These are phyloP conservation scores for Guaruba guarouba DNA, from an alignment of 2,113 vertebrate species.

Conservation along the genomic window DNA sequence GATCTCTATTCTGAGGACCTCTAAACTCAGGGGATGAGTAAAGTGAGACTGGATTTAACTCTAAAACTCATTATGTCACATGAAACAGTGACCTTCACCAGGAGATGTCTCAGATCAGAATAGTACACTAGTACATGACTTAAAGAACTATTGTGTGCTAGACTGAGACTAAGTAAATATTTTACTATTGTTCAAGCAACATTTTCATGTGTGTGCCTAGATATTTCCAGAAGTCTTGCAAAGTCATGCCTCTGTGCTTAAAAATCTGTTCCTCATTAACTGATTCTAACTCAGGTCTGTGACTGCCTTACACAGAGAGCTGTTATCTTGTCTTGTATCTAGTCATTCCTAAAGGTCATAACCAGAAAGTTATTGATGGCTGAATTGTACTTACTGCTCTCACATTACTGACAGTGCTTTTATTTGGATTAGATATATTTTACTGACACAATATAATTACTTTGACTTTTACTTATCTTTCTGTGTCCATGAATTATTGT, in stretches of 20 bases:
- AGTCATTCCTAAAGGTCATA: neutral
- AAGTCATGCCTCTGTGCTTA: neutral
- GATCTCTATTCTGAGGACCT: neutral
- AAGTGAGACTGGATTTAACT: neutral
- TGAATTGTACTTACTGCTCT: neutral
- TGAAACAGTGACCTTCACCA: neutral
- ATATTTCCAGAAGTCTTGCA: neutral
- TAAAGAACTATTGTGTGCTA: neutral
- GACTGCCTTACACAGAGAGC: neutral
- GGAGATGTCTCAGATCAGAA: neutral
- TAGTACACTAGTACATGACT: neutral
- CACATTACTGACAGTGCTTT: neutral
- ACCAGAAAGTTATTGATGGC: neutral
- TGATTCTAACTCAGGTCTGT: neutral
- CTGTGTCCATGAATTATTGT: neutral
- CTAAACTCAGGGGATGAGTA: neutral
- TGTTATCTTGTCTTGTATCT: neutral
- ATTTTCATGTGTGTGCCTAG: neutral
- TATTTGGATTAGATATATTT: neutral
- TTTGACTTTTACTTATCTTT: neutral
- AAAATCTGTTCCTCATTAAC: neutral
- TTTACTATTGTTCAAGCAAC: neutral
- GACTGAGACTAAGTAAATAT: neutral
- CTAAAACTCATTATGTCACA: neutral
- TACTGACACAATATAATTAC: neutral